Evolutionary conservation across 2,797 vertebrate genomes (phyloP), one percentile per base, ranked within the genome.

Genomic region (Anisognathus igniventris): DNA sequence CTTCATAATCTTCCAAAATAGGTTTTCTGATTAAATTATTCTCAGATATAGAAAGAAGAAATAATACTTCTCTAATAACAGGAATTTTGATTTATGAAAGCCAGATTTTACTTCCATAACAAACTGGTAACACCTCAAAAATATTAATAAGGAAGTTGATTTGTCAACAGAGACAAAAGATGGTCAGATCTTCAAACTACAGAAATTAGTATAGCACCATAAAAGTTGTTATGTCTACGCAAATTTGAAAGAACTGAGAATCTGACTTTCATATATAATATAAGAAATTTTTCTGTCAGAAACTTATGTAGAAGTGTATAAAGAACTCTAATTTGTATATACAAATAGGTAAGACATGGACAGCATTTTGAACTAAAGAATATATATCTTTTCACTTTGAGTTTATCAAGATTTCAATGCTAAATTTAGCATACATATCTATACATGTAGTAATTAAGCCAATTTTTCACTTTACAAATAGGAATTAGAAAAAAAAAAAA

Each of bases 151-250:
- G 28, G 65, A 90, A 72, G 19, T 64, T 64, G 53, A 54, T 48
- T 66, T 70, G 11, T 58, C 84, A 86, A 80, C 8, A 92, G 19
- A 67, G 13, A 67, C 5, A 45, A 33, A 25, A 68, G 22, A 12
- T 71, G 12, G 25, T 64, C 53, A 93, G 44, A 77, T 71, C 14
- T 68, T 95, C n/a, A 89, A 31, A 40, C 37, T 78, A 53, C 35
- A 85, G 53, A 92, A 92, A 81, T 54, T n/a, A 83, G 10, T 56
- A 67, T 90, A 96, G 84, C 84, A 93, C 91, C 93, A 82, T 86
- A 35, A 25, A 95, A 71, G 21, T 74, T 22, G 27, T 78, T 70
- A 65, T 40, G 11, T 73, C 33, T 91, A 60, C 24, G 44, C 11
- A 92, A 85, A 53, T 72, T 87, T 60, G 51, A 91, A 95, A 91